Conservation (phyloP, 2,888 invertebrate species). For the Diarsia brunnea region DNA sequence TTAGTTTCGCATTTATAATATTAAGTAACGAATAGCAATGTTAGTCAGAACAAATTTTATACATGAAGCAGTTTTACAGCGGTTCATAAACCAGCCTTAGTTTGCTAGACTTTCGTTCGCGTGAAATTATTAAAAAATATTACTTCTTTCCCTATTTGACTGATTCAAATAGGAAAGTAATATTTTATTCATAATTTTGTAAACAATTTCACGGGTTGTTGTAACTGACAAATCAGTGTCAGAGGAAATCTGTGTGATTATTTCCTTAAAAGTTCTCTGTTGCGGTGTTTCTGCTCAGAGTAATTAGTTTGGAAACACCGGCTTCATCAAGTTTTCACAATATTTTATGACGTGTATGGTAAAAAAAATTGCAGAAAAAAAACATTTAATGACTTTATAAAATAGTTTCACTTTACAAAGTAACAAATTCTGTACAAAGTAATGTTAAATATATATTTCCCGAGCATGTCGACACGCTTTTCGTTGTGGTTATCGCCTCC, state of each 20-base stretch:
- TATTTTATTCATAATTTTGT: too few relatives aligned
- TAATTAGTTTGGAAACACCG: neutral
- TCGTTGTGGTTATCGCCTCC: constrained; percentile 43
- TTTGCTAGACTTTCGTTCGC: too few relatives aligned
- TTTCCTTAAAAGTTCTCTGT: neutral
- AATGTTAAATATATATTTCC: constrained; percentile 22
- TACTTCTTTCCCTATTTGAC: too few relatives aligned
- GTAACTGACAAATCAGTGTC: neutral
- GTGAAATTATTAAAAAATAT: too few relatives aligned
- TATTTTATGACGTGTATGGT: neutral
- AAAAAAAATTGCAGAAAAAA: neutral
- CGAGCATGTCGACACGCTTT: constrained; percentile 56
- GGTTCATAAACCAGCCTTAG: neutral
- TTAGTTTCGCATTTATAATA: too few relatives aligned
- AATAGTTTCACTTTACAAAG: constrained; percentile 3
- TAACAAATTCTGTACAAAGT: constrained; percentile 19
- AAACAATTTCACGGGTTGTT: too few relatives aligned
- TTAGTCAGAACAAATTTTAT: neutral
- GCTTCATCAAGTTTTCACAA: neutral
- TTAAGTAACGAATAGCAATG: too few relatives aligned
- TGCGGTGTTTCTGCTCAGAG: neutral
- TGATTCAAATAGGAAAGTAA: too few relatives aligned
- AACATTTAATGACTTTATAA: neutral
- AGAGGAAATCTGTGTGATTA: neutral
- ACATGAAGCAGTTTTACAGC: neutral